Evolutionary conservation across 2,888 invertebrate species (phyloP), one percentile per base, ranked within the genome.

Genomic region (Malacosoma neustria): DNA sequence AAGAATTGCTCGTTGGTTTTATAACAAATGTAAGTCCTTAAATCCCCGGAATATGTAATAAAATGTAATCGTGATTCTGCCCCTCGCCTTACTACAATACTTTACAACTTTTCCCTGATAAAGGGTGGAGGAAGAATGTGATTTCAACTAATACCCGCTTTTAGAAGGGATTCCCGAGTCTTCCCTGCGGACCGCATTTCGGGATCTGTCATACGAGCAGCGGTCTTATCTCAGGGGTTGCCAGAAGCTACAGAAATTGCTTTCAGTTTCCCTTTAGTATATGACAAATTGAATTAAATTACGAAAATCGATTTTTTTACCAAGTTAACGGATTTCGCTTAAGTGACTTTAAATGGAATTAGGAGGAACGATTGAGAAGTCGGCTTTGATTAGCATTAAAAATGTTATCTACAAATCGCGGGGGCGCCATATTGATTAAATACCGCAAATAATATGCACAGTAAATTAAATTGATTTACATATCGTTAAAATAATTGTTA

Each of bases 81-180:
- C 54, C 51, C 51, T 47, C 49, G 47, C 42, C 51, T 56, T 58
- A 51, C 48, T 54, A 51, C 54, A 46, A 50, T 59, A 56, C 58
- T 61, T 61, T 62, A 62, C 61, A 57, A 51, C 50, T 54, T 49
- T 22, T 54, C 38, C 48, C 46, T 57, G 58, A 59, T 64, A 62
- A 60, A 55, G 54, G 57, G 53, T 46, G 53, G 49, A 59, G 52
- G 44, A 50, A 49, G 45, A 52, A 59, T 61, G 60, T 55, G 59
- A 68, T 65, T 63, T 55, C 51, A 46, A 56, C 62, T 73, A 72
- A 75, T 71, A 63, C 66, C 57, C 54, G 56, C 59, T 58, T 65
- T 67, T 56, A 55, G 57, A 56, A 56, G 42, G 48, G 47, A 48
- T 54, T 46, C 41, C 41, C 38, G 42, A 46, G 50, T 49, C 44